Base-by-base conservation (phyloP, 2,113 vertebrate species). In the Brienomyrus longianalis region DNA sequence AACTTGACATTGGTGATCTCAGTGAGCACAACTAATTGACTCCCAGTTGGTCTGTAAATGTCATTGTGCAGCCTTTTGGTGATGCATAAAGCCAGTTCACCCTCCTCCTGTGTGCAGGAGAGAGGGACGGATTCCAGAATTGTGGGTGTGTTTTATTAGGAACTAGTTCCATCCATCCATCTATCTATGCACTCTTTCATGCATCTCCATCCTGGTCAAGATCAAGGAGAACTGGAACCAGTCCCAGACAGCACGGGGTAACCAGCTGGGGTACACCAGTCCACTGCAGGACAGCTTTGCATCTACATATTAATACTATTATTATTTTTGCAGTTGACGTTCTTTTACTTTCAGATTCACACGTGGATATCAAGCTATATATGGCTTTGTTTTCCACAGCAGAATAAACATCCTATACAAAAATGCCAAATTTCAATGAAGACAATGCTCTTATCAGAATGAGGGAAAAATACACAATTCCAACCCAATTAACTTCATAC, bases 1-100 rank as follows among this genome's bases (percentile, higher is more conserved):
- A 80, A 43, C 35, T 19, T 80, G 74, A 80, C 35, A 31, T 70
- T 31, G 17, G 31, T 80, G 74, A 43, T 43, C 35, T 35, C 74
- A 80, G 43, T 80, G 74, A 80, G 74, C 13, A 80, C 74, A 80
- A 80, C 31, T 80, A 80, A 80, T 80, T 80, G 74, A 80, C 74
- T 80, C 74, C 74, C 74, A 80, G 35, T 7, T 8, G 74, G 35
- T 80, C 31, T 39, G 35, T 43, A 80, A 80, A 80, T 43, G 35
- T 80, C 74, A 80, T 19, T 39, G 62, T 39, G 70, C 15, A 39
- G 13, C 4, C 70, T 77, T 35, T 77, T 43, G 74, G 74, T 80
- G 74, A 39, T 19, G 35, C 15, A 43, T 19, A 35, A 43, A 43
- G 74, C 15, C 13, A 80, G 13, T 6, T 80, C 35, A 80, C 35